Evolutionary conservation across 2,888 invertebrate genomes (phyloP).

Genomic region (Deroplatys truncata): DNA sequence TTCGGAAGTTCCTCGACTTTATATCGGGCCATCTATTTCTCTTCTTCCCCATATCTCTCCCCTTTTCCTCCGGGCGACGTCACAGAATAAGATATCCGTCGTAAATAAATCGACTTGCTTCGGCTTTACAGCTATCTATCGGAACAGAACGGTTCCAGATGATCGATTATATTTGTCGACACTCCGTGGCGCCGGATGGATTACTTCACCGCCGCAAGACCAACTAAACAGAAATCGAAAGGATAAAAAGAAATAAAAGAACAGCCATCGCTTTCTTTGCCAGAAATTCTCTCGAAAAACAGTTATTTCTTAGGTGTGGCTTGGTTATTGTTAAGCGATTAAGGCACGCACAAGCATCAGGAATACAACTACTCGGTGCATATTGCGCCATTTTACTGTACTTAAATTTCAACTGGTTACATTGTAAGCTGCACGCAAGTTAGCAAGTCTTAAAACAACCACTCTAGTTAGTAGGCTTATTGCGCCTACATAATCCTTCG

Average conservation of each 20-base stretch:
- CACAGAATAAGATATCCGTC: background rate
- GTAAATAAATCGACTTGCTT: background rate
- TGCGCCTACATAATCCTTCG: too few relatives aligned
- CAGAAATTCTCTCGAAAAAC: background rate
- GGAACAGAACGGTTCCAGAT: background rate
- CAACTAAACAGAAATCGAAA: background rate
- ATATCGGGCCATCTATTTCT: background rate
- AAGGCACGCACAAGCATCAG: too few relatives aligned
- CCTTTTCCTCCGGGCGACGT: background rate
- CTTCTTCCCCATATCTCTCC: background rate
- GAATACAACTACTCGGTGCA: too few relatives aligned
- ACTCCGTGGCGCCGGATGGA: background rate
- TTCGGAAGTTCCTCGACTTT: background rate
- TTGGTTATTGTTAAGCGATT: too few relatives aligned
- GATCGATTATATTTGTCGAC: background rate
- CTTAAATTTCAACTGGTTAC: too few relatives aligned
- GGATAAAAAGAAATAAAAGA: background rate
- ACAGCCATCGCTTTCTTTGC: background rate
- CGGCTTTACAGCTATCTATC: background rate
- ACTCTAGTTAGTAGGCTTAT: too few relatives aligned
- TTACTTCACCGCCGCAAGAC: background rate
- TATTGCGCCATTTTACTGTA: too few relatives aligned
- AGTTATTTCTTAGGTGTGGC: background rate
- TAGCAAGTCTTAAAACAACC: too few relatives aligned
- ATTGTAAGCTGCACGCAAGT: too few relatives aligned